These are phyloP conservation scores for Morpho helenor DNA, from an alignment of 2,888 invertebrate species.

Conservation along the genomic window DNA sequence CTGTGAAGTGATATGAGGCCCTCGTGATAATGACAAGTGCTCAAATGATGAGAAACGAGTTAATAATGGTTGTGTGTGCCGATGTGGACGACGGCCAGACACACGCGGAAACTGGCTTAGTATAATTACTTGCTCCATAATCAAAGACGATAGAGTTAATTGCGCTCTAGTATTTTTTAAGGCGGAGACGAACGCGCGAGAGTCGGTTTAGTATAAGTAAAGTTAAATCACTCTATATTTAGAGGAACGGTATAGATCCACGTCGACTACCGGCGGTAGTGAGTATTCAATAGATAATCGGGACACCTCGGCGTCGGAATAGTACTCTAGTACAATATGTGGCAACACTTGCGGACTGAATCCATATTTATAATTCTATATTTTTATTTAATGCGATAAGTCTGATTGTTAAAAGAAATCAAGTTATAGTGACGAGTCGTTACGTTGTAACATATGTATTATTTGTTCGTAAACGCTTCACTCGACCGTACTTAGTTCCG, in stretches of 20 bases:
- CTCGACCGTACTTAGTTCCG: constrained; percentile 67
- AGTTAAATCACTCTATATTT: constrained; percentile 31
- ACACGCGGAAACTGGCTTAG: constrained; percentile 20
- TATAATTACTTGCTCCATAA: constrained; percentile 31
- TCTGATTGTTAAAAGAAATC: constrained; percentile 69
- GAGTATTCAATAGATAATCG: constrained; percentile 26
- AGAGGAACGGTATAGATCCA: constrained; percentile 20
- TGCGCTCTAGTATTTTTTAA: constrained; percentile 30
- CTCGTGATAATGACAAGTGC: constrained; percentile 10
- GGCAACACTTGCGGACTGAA: constrained; percentile 51
- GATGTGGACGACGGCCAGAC: constrained; percentile 11
- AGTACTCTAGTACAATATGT: constrained; percentile 31
- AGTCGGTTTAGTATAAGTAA: constrained; percentile 32
- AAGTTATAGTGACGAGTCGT: constrained; percentile 64
- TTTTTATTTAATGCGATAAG: constrained; percentile 77
- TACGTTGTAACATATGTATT: constrained; percentile 68
- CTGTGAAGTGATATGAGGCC: not conserved
- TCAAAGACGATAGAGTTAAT: constrained; percentile 27
- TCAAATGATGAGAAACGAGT: constrained; percentile 6
- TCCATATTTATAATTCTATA: constrained; percentile 74
- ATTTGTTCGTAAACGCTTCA: constrained; percentile 70
- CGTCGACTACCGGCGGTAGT: constrained; percentile 19
- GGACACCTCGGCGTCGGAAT: constrained; percentile 30
- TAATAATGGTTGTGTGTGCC: constrained; percentile 27
- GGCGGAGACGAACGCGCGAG: constrained; percentile 26